Percentiles rank a stretch among this genome's conserved stretches.
Evolutionary conservation across 2,888 invertebrate species (phyloP).

Genomic region (Aphodius granarius): DNA sequence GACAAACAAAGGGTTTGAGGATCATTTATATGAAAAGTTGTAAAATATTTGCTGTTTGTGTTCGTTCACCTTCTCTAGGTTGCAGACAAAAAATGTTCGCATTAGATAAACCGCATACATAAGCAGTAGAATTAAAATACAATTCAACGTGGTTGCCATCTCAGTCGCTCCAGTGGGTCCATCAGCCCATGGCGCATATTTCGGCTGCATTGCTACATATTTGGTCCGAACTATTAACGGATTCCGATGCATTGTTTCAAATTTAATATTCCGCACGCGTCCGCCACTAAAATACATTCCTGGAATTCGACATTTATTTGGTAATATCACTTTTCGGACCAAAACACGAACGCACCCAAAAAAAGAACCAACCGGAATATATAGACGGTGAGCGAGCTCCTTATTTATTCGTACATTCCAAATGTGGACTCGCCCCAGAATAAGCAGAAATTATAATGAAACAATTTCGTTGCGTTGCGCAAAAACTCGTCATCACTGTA

Average conservation of each 20-base stretch:
- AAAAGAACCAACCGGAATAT: slow-evolving; percentile 5
- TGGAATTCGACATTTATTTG: slow-evolving; percentile 40
- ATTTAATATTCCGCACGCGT: slow-evolving; percentile 55
- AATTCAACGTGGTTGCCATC: slow-evolving; percentile 33
- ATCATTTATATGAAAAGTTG: slow-evolving; percentile 6
- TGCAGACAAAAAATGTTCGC: slow-evolving; percentile 19
- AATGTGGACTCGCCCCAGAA: slow-evolving; percentile 5
- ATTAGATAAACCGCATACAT: slow-evolving; percentile 28
- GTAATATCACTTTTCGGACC: slow-evolving; percentile 30
- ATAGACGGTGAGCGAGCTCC: neutral
- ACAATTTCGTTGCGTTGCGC: neutral
- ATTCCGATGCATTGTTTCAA: slow-evolving; percentile 55
- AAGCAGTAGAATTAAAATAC: slow-evolving; percentile 36
- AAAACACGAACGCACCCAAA: slow-evolving; percentile 20
- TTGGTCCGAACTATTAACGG: slow-evolving; percentile 53
- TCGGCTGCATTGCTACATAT: slow-evolving; percentile 46
- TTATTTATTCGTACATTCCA: slow-evolving; percentile 13
- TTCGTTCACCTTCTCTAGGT: slow-evolving; percentile 26
- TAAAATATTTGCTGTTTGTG: slow-evolving; percentile 25
- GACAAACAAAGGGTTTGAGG: neutral
- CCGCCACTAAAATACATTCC: slow-evolving; percentile 43
- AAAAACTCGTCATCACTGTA: neutral
- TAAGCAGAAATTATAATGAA: slow-evolving; percentile 12
- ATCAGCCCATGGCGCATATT: slow-evolving; percentile 40
- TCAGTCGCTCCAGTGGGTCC: slow-evolving; percentile 37